Evolutionary conservation across 2,797 vertebrate genomes (phyloP).

Genomic region (Hafferia zeledoni): DNA sequence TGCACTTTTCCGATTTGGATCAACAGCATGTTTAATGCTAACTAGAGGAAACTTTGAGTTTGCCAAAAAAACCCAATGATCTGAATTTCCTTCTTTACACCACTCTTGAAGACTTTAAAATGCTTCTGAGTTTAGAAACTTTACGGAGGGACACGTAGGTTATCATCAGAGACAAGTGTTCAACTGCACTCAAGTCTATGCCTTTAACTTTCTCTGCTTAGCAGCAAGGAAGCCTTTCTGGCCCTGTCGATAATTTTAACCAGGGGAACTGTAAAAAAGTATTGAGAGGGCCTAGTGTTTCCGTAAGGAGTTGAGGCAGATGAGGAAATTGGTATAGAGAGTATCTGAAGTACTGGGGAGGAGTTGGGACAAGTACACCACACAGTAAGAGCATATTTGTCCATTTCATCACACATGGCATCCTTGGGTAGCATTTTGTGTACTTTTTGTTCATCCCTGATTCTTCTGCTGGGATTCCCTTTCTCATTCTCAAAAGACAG

Average conservation of each 20-base stretch:
- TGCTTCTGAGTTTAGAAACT: background rate
- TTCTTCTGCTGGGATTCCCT: background rate
- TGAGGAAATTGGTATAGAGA: background rate
- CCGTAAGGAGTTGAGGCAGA: background rate
- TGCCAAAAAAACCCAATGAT: background rate
- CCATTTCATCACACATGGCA: background rate
- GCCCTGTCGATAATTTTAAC: background rate
- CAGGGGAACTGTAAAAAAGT: background rate
- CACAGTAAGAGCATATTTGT: background rate
- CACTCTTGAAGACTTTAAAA: background rate
- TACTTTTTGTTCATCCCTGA: background rate
- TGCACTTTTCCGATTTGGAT: background rate
- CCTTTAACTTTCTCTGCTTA: background rate
- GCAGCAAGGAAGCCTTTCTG: background rate
- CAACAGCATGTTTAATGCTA: background rate
- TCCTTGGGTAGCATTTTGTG: background rate
- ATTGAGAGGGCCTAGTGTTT: background rate
- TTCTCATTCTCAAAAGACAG: background rate
- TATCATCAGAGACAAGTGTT: background rate
- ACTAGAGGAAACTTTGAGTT: background rate
- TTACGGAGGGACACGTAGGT: accelerated
- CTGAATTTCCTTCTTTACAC: background rate
- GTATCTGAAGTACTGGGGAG: background rate
- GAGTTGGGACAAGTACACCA: background rate
- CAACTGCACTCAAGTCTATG: background rate